Conservation (phyloP, 2,888 invertebrate genomes). For the Gymnocheta viridis region DNA sequence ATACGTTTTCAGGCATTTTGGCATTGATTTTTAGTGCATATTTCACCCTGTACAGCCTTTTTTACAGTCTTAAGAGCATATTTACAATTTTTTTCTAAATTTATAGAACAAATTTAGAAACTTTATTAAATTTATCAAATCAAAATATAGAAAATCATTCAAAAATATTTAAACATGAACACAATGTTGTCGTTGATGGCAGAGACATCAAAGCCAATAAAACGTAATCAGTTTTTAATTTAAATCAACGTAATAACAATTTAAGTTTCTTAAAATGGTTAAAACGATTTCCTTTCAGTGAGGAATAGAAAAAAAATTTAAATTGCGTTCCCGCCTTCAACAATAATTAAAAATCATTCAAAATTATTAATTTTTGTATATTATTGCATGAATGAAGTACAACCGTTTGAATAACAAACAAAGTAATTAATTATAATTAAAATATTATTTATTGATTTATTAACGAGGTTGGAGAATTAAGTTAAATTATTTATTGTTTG, state of each 20-base stretch:
- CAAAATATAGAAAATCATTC: background rate
- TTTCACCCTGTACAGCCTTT: no score
- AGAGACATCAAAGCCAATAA: background rate
- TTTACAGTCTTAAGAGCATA: no score
- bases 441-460: no score
- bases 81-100: no score
- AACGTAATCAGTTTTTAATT: background rate
- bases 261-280: background rate
- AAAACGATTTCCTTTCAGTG: conserved; percentile 24
- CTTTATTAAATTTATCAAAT: background rate
- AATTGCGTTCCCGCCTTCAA: background rate
- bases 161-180: background rate
- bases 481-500: no score
- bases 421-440: no score
- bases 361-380: background rate
- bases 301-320: background rate
- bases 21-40: no score
- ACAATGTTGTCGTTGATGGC: background rate
- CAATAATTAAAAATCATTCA: background rate
- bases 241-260: background rate
- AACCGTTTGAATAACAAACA: no score
- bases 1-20: no score
- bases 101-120: no score
- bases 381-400: background rate
- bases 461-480: no score